Evolutionary conservation across 1,140 invertebrate species (phyloP), one percentile per base, ranked within the genome.

Genomic region (Sitodiplosis mosellana): DNA sequence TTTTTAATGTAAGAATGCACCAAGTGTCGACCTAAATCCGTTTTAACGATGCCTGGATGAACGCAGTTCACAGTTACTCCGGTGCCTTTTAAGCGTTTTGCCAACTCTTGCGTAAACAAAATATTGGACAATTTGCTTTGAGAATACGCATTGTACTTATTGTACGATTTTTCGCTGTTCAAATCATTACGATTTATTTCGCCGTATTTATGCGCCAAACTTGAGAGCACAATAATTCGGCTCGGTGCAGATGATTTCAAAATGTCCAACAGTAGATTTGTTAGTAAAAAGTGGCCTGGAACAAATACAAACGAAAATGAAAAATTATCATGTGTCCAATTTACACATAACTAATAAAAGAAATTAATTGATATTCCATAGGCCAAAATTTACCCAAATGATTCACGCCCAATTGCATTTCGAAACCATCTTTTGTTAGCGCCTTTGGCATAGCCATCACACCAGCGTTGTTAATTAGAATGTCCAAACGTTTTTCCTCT

Each of bases 391-490:
- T 27, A 90, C 84, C 84, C 45, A 87, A 63, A 61, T 87, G 77
- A 60, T 88, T 88, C 0, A 78, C 76, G 14, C 78, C 81, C 15
- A 88, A 67, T 51, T 87, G 80, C 46, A 73, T 73, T 59, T 93
- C 90, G 58, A 82, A 81, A 1, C 85, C 86, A 55, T 92, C 85
- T 49, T 73, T 73, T 0, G 79, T 81, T 49, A 72, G 71, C 7
- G 63, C 54, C 7, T 71, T 59, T 3, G 80, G 80, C 50, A 79
- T 78, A 51, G 76, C 71, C 80, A 83, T 82, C 0, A 89, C 74
- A 11, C 84, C 87, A 18, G 87, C 90, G 70, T 95, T 96, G 61
- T 94, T 94, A 41, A 96, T 81, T 33, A 95, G 68, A 22, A 90
- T 73, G 68, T 94, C 78, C 40, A 94, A 58, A 37, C 71, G 64